Percentiles rank a stretch among this genome's conserved stretches.
Conservation (phyloP, 2,888 invertebrate species). For the Patella caerulea region DNA sequence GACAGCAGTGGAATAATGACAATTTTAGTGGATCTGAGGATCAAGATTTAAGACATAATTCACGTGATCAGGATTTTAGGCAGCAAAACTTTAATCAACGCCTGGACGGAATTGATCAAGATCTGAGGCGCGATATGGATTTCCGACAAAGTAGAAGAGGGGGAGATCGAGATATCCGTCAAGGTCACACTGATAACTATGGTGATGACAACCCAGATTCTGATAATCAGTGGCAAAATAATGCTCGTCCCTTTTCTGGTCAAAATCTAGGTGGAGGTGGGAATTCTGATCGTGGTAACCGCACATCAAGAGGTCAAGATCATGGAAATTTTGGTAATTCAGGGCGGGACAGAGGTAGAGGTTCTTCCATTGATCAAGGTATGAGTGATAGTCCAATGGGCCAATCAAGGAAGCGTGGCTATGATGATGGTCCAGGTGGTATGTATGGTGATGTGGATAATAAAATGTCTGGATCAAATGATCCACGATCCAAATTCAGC, state of each 20-base stretch:
- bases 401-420: slow-evolving; percentile 16
- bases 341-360: no score
- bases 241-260: neutral
- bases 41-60: neutral
- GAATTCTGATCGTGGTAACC: no score
- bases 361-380: neutral
- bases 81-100: neutral
- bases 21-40: neutral
- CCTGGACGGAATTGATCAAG: neutral
- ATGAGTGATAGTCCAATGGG: slow-evolving; percentile 8
- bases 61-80: neutral
- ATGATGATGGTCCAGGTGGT: slow-evolving; percentile 25
- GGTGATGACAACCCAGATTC: neutral
- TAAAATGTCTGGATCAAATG: neutral
- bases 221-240: neutral
- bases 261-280: no score
- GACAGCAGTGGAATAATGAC: neutral
- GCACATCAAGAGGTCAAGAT: no score
- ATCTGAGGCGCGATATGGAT: neutral
- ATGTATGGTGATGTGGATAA: slow-evolving; percentile 17
- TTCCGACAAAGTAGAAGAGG: neutral
- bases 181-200: slow-evolving; percentile 2
- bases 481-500: neutral
- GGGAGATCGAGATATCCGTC: slow-evolving; percentile 6
- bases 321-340: no score